A percentile compares a stretch with the other conserved stretches of the same genome.
Evolutionary conservation across 2,888 invertebrate species (phyloP).

Genomic region (Agrotis exclamationis): DNA sequence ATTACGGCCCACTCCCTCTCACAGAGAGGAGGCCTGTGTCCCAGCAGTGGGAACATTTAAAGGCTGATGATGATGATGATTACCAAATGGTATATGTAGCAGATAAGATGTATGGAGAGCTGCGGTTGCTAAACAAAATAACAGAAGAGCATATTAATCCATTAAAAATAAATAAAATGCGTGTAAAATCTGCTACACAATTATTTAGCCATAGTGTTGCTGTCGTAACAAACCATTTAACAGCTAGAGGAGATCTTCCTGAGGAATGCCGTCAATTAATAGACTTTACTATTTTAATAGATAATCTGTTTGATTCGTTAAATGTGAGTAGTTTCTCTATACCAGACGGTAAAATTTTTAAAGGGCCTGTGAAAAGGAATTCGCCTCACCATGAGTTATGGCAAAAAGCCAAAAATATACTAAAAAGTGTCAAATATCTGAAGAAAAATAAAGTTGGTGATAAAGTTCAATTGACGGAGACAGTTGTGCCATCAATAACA

Average conservation of each 20-base stretch:
- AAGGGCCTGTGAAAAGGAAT: neutral
- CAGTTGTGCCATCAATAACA: conserved; percentile 9
- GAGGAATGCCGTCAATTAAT: conserved; percentile 1
- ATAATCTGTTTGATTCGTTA: conserved; percentile 11
- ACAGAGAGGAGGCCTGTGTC: too few relatives aligned
- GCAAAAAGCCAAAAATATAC: conserved; percentile 11
- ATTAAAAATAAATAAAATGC: conserved; percentile 15
- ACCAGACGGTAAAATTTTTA: conserved; percentile 3
- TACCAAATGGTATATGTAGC: conserved; percentile 15
- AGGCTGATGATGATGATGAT: too few relatives aligned
- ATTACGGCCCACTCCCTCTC: too few relatives aligned
- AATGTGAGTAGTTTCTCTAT: conserved; percentile 9
- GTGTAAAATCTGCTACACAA: conserved; percentile 18
- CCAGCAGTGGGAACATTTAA: too few relatives aligned
- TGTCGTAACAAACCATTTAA: conserved; percentile 12
- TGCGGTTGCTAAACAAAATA: conserved; percentile 8
- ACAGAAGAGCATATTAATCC: conserved; percentile 13
- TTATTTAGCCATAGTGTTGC: conserved; percentile 12
- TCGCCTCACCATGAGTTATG: conserved; percentile 10
- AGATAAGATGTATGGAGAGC: conserved; percentile 7
- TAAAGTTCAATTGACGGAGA: conserved; percentile 7
- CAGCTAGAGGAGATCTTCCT: conserved; percentile 2
- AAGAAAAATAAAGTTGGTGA: conserved; percentile 7
- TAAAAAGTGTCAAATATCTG: conserved; percentile 4
- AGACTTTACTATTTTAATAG: conserved; percentile 10